Evolutionary conservation across 2,113 vertebrate genomes (phyloP), one percentile per base, ranked within the genome.

Genomic region (Neogobius melanostomus): DNA sequence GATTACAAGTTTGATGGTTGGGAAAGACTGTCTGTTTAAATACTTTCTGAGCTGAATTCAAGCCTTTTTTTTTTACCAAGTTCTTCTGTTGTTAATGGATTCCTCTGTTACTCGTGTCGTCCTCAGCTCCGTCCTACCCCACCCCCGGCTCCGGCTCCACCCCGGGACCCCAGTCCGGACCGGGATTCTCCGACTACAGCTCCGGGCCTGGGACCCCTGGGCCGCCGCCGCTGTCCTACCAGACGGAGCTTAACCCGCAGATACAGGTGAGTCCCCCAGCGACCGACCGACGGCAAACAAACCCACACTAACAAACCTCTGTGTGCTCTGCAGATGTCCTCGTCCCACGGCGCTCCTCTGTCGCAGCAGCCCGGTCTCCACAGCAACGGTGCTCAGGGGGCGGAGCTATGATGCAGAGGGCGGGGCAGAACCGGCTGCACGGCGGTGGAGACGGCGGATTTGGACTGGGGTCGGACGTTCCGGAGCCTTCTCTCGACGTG

Each of bases 401-500:
- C 42, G 42, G 75, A 69, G 79, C 85, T 74, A 81, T 87, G 75
- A 91, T 92, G 11, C 91, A 95, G 77, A 94, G 94, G 49, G 89
- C 92, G 47, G 92, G 91, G 77, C 91, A 88, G 75, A 91, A 88
- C 53, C 93, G 94, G 76, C 92, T 91, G 42, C 83, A 90, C 0
- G 82, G 82, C 0, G 89, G 92, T 48, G 9, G 79, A 47, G 63
- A 92, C 51, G 9, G 79, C 46, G 63, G 93, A 68, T 97, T 96
- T 50, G 91, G 89, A 4, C 81, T 95, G 0, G 84, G 88, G 0
- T 66, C 88, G 0, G 96, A 96, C 0, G 94, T 94, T 52, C 87
- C 95, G 0, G 96, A 97, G 77, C 89, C 95, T n/a, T 90, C 95
- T 69, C 91, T 97, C 50, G 96, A 97, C 0, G 96, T 97, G 84